phyloP scores from a whole-genome alignment of 2,888 invertebrate genomes.

The Empis stercorea region DNA sequence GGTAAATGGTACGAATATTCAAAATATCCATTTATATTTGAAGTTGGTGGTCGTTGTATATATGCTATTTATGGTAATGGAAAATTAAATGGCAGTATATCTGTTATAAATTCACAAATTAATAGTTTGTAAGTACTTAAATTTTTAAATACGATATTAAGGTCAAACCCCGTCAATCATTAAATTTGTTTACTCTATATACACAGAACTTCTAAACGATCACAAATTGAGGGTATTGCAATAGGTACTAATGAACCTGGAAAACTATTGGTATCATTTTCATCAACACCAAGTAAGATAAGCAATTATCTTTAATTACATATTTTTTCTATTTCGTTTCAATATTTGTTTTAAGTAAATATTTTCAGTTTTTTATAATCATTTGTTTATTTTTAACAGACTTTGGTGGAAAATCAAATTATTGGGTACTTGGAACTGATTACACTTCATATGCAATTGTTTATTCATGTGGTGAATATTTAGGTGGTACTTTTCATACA shows the following conservation, averaged over 20 bases:
- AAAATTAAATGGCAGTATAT: conserved; percentile 32
- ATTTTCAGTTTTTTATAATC: too few species aligned
- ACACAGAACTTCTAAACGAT: conserved; percentile 13
- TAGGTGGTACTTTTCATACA: conserved; percentile 13
- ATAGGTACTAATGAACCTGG: conserved; percentile 13
- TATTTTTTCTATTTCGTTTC: conserved; percentile 4
- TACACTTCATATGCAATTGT: conserved; percentile 45
- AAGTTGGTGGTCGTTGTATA: conserved; percentile 56
- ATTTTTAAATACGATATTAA: conserved; percentile 13
- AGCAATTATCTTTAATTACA: conserved; percentile 3
- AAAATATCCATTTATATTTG: conserved; percentile 57
- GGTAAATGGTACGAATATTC: conserved; percentile 65
- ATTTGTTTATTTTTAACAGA: too few species aligned
- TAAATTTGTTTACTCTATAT: neutral
- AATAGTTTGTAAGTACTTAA: conserved; percentile 34
- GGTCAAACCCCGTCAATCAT: too few species aligned
- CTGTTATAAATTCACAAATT: conserved; percentile 38
- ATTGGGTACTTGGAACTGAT: conserved; percentile 50
- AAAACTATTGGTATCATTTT: conserved; percentile 17
- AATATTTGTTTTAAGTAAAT: conserved; percentile 1
- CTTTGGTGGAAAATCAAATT: conserved; percentile 21
- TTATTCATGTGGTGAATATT: conserved; percentile 40
- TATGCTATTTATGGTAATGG: conserved; percentile 45
- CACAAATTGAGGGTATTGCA: conserved; percentile 17
- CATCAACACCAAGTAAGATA: conserved; percentile 15